A percentile compares a stretch with the other conserved stretches of the same genome.
phyloP scores from a whole-genome alignment of 2,113 vertebrate species.

The Stigmatopora argus region DNA sequence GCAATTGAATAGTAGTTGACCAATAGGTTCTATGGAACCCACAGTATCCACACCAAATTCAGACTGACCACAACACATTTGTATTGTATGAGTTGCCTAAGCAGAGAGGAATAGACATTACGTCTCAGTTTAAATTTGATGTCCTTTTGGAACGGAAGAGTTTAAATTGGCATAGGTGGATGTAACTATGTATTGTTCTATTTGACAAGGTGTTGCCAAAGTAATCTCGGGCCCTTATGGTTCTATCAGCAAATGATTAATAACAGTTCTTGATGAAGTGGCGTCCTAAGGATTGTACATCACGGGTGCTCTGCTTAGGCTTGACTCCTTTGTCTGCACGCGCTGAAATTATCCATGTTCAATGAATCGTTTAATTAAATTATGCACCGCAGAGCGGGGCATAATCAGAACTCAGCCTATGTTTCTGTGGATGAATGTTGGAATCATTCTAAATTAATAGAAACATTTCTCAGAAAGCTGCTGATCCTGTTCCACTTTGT shows the following conservation, averaged over 20 bases:
- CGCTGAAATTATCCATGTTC: neutral
- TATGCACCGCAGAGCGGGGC: neutral
- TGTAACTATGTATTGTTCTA: conserved; percentile 3
- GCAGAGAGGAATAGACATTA: neutral
- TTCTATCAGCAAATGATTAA: neutral
- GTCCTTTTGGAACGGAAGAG: neutral
- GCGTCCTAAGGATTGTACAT: neutral
- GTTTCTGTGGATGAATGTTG: conserved; percentile 1
- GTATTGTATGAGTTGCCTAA: neutral
- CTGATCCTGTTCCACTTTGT: neutral
- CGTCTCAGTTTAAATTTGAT: neutral
- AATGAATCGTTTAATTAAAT: conserved; percentile 3
- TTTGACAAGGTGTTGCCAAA: conserved; percentile 6
- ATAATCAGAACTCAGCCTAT: neutral
- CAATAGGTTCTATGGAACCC: neutral
- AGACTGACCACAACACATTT: neutral
- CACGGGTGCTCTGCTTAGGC: neutral
- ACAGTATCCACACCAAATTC: conserved; percentile 1
- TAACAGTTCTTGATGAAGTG: conserved; percentile 1
- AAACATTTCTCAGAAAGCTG: neutral
- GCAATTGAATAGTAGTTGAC: neutral
- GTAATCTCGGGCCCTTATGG: neutral
- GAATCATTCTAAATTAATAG: neutral
- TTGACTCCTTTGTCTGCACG: neutral
- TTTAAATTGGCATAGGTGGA: neutral